These are phyloP conservation scores for Drosophila nigritarsus DNA, from an alignment of 2,888 invertebrate genomes.

Conservation along the genomic window DNA sequence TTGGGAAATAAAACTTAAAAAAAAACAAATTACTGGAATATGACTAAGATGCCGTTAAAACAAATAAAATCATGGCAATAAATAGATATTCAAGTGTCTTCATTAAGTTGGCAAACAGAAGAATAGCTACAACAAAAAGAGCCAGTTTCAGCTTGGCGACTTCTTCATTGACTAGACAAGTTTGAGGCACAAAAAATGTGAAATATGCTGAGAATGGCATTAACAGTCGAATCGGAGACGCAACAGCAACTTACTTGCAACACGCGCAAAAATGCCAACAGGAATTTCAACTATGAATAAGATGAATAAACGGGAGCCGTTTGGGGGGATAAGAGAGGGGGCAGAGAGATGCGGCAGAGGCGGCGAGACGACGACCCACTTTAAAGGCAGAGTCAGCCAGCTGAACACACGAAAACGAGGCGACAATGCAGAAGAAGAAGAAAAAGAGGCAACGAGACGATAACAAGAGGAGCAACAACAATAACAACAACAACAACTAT, in stretches of 20 bases:
- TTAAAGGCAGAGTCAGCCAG: slow-evolving; percentile 18
- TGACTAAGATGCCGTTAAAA: neutral
- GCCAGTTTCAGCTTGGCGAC: neutral
- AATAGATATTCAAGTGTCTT: neutral
- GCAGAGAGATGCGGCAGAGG: slow-evolving; percentile 19
- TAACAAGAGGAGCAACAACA: slow-evolving; percentile 18
- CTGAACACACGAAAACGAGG: slow-evolving; percentile 32
- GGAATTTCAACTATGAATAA: slow-evolving; percentile 50
- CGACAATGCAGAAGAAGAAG: slow-evolving; percentile 23
- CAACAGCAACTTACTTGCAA: slow-evolving; percentile 12
- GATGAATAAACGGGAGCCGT: neutral
- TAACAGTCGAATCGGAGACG: slow-evolving; percentile 4
- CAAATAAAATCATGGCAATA: neutral
- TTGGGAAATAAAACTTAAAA: neutral
- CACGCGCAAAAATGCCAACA: slow-evolving; percentile 37
- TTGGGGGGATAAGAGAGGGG: neutral
- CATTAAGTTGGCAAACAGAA: neutral
- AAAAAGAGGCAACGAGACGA: slow-evolving; percentile 3
- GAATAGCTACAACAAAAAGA: neutral
- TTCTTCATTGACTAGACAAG: slow-evolving; percentile 2
- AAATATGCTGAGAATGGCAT: slow-evolving; percentile 42
- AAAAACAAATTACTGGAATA: neutral
- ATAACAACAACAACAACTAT: slow-evolving; percentile 33
- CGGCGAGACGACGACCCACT: slow-evolving; percentile 42
- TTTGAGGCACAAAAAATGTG: slow-evolving; percentile 8